phyloP scores from a whole-genome alignment of 2,888 invertebrate genomes.

The Microplitis deprimator region DNA sequence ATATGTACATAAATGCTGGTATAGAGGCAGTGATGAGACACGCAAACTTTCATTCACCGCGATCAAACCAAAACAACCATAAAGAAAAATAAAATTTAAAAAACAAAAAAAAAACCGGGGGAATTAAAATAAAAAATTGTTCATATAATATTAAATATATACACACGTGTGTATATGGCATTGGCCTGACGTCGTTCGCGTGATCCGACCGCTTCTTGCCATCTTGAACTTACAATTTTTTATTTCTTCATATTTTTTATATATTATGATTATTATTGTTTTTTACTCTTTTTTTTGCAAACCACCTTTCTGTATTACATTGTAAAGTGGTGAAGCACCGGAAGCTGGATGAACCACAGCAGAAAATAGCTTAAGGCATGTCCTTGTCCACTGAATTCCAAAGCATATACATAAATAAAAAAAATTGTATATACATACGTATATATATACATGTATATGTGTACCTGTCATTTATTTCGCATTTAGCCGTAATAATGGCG shows the following conservation, averaged over 20 bases:
- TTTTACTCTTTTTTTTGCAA: neutral
- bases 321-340: constrained; percentile 28
- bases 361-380: constrained; percentile 15
- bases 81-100: constrained; percentile 12
- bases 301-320: constrained; percentile 11
- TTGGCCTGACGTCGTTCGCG: constrained; percentile 31
- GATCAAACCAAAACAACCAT: constrained; percentile 22
- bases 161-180: neutral
- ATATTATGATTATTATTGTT: neutral
- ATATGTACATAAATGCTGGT: neutral
- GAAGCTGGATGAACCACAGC: constrained; percentile 33
- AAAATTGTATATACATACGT: neutral
- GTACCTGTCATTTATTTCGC: constrained; percentile 10
- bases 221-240: constrained; percentile 11
- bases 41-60: constrained; percentile 35
- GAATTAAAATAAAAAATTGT: constrained; percentile 8
- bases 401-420: neutral
- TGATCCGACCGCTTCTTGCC: constrained; percentile 36
- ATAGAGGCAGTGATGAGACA: constrained; percentile 15
- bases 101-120: neutral
- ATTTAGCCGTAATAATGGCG: neutral
- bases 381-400: constrained; percentile 13
- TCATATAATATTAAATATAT: constrained; percentile 18
- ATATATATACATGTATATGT: neutral
- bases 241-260: constrained; percentile 17